phyloP scores from a whole-genome alignment of 2,113 vertebrate species.

The Megaceryle torquata region DNA sequence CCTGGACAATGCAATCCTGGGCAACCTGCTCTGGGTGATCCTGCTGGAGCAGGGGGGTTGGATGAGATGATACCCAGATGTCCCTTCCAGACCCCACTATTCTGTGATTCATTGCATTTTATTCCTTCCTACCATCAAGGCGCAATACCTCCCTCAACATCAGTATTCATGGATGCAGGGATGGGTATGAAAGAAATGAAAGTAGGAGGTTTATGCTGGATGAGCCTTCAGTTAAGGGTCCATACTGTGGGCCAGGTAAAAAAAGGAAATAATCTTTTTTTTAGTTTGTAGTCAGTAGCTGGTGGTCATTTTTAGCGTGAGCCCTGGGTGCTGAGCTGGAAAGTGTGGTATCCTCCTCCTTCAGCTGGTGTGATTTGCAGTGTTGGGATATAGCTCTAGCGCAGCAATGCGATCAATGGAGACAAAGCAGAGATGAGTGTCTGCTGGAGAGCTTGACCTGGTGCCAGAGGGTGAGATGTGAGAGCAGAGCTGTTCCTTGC shows the following conservation, averaged over 20 bases:
- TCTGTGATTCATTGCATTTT: neutral
- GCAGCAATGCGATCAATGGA: fast-evolving
- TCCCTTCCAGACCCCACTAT: neutral
- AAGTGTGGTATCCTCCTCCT: neutral
- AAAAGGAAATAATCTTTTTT: neutral
- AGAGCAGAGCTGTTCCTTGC: neutral
- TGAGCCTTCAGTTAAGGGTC: neutral
- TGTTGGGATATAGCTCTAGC: neutral
- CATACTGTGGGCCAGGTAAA: neutral
- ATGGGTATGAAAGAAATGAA: neutral
- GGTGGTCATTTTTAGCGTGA: neutral
- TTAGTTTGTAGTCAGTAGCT: neutral
- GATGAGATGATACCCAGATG: neutral
- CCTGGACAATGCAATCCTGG: neutral
- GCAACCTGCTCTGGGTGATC: neutral
- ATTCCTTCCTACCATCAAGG: neutral
- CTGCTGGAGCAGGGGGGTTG: neutral
- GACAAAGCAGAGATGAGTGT: neutral
- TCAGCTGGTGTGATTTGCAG: neutral
- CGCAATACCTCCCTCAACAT: neutral
- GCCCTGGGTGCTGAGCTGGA: neutral
- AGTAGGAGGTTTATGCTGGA: neutral
- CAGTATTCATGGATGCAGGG: neutral
- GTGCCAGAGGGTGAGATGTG: neutral
- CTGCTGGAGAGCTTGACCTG: neutral